These are phyloP conservation scores for Ophiodon elongatus DNA, from an alignment of 2,113 vertebrate genomes.

Conservation along the genomic window DNA sequence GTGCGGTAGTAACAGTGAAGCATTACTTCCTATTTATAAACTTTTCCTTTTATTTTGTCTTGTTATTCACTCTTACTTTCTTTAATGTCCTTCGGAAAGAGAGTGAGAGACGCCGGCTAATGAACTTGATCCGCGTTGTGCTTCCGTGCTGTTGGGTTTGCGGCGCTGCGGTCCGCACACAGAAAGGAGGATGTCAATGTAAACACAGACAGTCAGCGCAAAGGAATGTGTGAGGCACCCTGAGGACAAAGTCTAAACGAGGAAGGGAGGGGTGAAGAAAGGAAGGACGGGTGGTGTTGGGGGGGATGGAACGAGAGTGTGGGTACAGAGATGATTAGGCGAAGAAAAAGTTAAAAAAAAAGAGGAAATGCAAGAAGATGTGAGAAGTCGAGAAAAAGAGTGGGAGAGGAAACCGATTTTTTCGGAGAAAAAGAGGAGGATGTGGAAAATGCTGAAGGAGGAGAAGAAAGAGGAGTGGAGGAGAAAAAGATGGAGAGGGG, in stretches of 20 bases:
- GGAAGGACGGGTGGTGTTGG: slow-evolving; percentile 39
- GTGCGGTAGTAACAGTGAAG: not conserved
- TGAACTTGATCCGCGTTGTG: slow-evolving; percentile 41
- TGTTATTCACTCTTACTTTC: slow-evolving; percentile 15
- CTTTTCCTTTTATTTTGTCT: slow-evolving; percentile 4
- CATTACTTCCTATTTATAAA: slow-evolving; percentile 27
- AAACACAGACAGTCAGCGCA: slow-evolving; percentile 80
- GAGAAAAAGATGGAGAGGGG: slow-evolving; percentile 15
- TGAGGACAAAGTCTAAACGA: slow-evolving; percentile 59
- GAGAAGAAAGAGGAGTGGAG: not conserved
- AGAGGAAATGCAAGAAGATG: slow-evolving; percentile 30
- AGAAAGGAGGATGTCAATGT: slow-evolving; percentile 74
- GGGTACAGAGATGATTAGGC: slow-evolving; percentile 41
- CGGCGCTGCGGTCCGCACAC: slow-evolving; percentile 27
- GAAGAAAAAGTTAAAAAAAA: slow-evolving; percentile 2
- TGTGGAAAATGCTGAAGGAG: slow-evolving; percentile 9
- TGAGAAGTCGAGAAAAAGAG: slow-evolving; percentile 45
- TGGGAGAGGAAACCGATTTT: slow-evolving; percentile 39
- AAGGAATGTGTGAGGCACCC: slow-evolving; percentile 81
- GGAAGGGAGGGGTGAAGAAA: slow-evolving; percentile 53
- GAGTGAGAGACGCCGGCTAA: slow-evolving; percentile 20
- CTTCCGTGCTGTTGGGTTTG: slow-evolving; percentile 33
- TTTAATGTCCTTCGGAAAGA: slow-evolving; percentile 6
- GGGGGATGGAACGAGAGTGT: slow-evolving; percentile 42
- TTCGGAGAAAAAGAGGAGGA: slow-evolving; percentile 20